Conservation (phyloP, 2,888 invertebrate species). For the Melinaea menophilus region DNA sequence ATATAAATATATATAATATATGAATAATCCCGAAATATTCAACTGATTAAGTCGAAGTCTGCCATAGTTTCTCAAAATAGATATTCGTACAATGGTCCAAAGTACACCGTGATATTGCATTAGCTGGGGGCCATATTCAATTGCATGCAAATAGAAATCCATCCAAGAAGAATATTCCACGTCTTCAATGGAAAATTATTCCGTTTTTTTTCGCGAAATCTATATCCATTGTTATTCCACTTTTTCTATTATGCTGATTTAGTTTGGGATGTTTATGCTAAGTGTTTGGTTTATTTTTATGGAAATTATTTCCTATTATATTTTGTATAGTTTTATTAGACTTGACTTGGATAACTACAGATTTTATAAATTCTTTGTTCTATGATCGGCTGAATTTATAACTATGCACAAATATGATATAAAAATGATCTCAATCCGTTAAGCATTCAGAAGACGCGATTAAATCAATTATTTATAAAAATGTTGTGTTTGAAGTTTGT, state of each 20-base stretch:
- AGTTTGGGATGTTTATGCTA: constrained; percentile 10
- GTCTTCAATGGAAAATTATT: constrained; percentile 15
- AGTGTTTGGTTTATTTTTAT: not conserved
- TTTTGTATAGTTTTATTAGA: not conserved
- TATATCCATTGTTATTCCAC: constrained; percentile 11
- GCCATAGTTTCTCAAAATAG: too few relatives aligned
- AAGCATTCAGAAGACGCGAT: too few relatives aligned
- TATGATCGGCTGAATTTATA: too few relatives aligned
- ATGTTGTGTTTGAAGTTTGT: not conserved
- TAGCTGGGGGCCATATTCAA: constrained; percentile 18
- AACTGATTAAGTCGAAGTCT: too few relatives aligned
- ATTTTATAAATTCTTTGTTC: too few relatives aligned
- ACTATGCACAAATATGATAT: too few relatives aligned
- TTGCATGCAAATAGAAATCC: constrained; percentile 27
- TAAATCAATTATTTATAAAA: too few relatives aligned
- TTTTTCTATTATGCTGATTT: constrained; percentile 10
- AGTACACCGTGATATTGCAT: constrained; percentile 12
- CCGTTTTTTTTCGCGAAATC: constrained; percentile 9
- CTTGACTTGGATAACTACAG: not conserved
- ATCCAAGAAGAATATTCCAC: constrained; percentile 16
- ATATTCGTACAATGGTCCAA: not conserved
- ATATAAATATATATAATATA: too few relatives aligned
- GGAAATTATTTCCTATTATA: not conserved
- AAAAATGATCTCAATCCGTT: too few relatives aligned
- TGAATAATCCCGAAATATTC: too few relatives aligned